A percentile compares a stretch with the other conserved stretches of the same genome.
Evolutionary conservation across 2,797 vertebrate species (phyloP).

Genomic region (Macrochelys suwanniensis): DNA sequence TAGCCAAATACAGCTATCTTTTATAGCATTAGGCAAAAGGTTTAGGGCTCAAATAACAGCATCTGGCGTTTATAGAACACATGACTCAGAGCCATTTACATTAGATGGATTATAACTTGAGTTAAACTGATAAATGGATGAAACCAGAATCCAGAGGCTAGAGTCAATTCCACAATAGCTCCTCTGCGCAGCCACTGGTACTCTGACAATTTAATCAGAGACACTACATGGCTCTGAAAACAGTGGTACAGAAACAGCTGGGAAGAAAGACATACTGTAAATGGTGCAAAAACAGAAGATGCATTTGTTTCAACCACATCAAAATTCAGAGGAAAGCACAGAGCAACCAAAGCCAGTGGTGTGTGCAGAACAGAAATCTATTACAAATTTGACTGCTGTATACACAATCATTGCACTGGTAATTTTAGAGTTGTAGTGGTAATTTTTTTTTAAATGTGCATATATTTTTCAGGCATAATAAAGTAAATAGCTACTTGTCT

Average conservation of each 20-base stretch:
- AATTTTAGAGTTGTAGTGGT: not conserved
- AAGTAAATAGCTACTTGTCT: not conserved
- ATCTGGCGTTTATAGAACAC: slow-evolving; percentile 71
- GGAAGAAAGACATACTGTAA: slow-evolving; percentile 23
- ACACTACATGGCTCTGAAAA: slow-evolving; percentile 49
- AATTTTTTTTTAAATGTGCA: not conserved
- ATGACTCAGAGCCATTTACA: slow-evolving; percentile 67
- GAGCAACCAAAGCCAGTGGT: slow-evolving; percentile 19
- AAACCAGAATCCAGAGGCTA: slow-evolving; percentile 49
- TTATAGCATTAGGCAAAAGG: slow-evolving; percentile 63
- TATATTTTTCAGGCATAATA: not conserved
- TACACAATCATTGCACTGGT: not conserved
- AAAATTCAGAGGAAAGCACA: slow-evolving; percentile 43
- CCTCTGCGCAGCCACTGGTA: slow-evolving; percentile 14
- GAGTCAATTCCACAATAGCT: slow-evolving; percentile 54
- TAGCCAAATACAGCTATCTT: slow-evolving; percentile 72
- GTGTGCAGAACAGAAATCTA: not conserved
- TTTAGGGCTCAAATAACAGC: slow-evolving; percentile 67
- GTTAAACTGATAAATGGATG: slow-evolving; percentile 65
- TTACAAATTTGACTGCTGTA: not conserved
- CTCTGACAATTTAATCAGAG: slow-evolving; percentile 54
- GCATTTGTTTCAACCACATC: slow-evolving; percentile 38
- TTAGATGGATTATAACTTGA: slow-evolving; percentile 64
- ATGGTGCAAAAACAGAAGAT: slow-evolving; percentile 42
- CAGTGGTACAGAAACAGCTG: slow-evolving; percentile 47